phyloP scores from a whole-genome alignment of 2,113 vertebrate species.

The Leiothrix lutea region DNA sequence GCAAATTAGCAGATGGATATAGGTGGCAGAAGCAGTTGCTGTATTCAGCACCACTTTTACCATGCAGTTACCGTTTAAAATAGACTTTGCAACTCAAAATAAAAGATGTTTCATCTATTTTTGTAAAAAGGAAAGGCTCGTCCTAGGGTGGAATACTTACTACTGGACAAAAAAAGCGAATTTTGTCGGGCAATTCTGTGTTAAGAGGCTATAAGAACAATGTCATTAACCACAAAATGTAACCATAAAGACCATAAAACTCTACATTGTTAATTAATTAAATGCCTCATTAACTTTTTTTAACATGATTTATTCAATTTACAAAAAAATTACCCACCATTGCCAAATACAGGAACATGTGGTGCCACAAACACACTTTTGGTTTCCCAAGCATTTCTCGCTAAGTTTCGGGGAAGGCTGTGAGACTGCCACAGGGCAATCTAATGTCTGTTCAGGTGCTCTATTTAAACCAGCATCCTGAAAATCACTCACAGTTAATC shows the following conservation, averaged over 20 bases:
- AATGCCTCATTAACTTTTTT: conserved; percentile 83
- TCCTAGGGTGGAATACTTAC: conserved; percentile 31
- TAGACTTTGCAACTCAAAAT: conserved; percentile 32
- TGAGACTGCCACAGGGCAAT: background rate
- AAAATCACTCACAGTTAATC: background rate
- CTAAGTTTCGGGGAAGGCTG: background rate
- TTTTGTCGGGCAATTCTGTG: conserved; percentile 60
- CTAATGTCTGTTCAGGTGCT: background rate
- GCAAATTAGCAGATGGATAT: conserved; percentile 36
- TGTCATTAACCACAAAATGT: conserved; percentile 78
- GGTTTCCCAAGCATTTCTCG: background rate
- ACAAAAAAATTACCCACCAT: conserved; percentile 71
- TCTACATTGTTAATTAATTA: conserved; percentile 82
- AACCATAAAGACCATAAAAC: conserved; percentile 80
- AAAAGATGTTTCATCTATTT: conserved; percentile 36
- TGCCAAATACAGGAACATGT: conserved; percentile 52
- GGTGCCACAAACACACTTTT: conserved; percentile 45
- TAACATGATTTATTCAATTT: conserved; percentile 81
- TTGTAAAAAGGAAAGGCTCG: background rate
- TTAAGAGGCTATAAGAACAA: conserved; percentile 71
- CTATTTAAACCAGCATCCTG: background rate
- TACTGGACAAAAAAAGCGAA: conserved; percentile 59
- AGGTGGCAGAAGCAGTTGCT: conserved; percentile 2
- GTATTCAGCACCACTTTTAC: background rate
- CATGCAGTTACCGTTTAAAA: conserved; percentile 7